Evolutionary conservation across 2,113 vertebrate species (phyloP), one percentile per base, ranked within the genome.

Genomic region (Salvator merianae): DNA sequence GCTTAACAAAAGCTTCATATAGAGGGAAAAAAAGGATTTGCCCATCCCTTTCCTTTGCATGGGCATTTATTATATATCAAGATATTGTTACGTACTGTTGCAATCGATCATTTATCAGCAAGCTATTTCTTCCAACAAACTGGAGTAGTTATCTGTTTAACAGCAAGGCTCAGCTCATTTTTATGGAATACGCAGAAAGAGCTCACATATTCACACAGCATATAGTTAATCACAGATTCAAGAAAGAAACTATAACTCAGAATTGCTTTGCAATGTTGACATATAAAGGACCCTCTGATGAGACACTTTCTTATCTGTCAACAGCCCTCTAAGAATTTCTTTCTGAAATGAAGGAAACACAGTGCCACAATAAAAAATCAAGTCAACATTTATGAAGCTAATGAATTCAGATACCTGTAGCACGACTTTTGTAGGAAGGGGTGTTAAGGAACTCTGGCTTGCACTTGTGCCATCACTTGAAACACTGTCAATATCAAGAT

Each of bases 401-500:
- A 12, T 62, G 43, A 38, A 73, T 83, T 80, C 40, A 86, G 20
- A 85, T 95, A 98, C 97, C 96, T 97, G 95, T 84, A 95, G 94
- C 74, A 91, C 81, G 68, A 91, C 83, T 73, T 70, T 53, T 79
- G 93, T 82, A 83, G 84, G 82, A 82, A 86, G 34, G 30, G 71
- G 65, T 74, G 89, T 70, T 68, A 89, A 30, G 22, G 65, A 53
- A 65, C 40, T 3, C 0, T 86, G 80, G 55, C 28, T 68, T 18
- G 24, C 7, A 3, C 77, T 91, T n/a, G 24, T 34, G 66, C 91
- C 93, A 76, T 72, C 86, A 86, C 92, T 94, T 4, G 94, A 94
- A 92, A 91, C 36, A 84, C 96, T 97, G 75, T 97, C 95, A 82
- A 97, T 97, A 87, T 98, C 97, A 79, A 98, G 94, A 81, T 75